Evolutionary conservation across 2,113 vertebrate genomes (phyloP), one percentile per base, ranked within the genome.

Genomic region (Oreochromis niloticus): DNA sequence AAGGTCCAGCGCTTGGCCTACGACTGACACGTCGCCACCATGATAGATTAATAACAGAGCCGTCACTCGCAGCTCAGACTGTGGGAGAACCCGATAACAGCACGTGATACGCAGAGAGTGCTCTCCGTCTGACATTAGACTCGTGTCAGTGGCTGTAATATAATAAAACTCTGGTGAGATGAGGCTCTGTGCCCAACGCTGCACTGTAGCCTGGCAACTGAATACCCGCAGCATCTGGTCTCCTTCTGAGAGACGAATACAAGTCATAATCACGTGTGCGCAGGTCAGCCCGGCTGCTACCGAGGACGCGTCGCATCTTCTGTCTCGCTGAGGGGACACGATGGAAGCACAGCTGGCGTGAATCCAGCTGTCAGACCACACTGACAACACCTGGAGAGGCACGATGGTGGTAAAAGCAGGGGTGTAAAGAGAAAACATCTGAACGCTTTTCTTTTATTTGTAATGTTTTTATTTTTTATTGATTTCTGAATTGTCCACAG

Each of bases 151-250:
- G 57, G 80, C 86, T 9, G 14, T 94, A 93, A 94, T 86, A 89
- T 89, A 93, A 96, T 94, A 95, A 95, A 92, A 85, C 89, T 87
- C 52, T 50, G 63, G 87, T 79, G 88, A 82, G 79, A 90, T 87
- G 80, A 90, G 68, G 30, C 27, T 6, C 85, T 52, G 59, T 75
- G 82, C 79, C 82, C 88, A 56, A 66, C 68, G 90, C 93, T 92
- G 82, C 81, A 43, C 88, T 17, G 95, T 95, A 95, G 88, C 96
- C 88, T 87, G 93, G 96, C 96, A 95, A 95, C 96, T 6, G 80
- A 94, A 91, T 14, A 82, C 91, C 94, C 90, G 93, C 92, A 91
- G 87, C 94, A 95, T 95, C 95, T 96, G 95, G 90, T 91, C 94
- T 92, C 88, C 87, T 87, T 93, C 93, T 91, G 83, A 87, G 85